A percentile compares a stretch with the other conserved stretches of the same genome.
These are phyloP conservation scores for Aradophagus sp. DNA, from an alignment of 1,140 invertebrate genomes.

Conservation along the genomic window DNA sequence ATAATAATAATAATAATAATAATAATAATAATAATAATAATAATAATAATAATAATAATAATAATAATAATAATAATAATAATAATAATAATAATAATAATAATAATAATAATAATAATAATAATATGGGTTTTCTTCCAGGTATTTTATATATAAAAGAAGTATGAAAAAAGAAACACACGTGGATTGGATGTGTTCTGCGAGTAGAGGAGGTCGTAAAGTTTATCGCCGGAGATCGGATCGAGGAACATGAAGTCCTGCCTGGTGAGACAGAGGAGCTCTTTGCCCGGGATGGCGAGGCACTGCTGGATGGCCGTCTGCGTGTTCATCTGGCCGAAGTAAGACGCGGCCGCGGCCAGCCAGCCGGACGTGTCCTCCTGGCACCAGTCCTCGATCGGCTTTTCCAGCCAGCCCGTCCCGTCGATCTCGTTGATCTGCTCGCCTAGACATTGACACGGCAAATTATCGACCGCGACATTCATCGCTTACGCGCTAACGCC, in stretches of 20 bases:
- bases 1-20: no score
- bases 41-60: no score
- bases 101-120: no score
- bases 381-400: constrained; percentile 75
- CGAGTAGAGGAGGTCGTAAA: constrained; percentile 73
- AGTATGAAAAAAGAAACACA: constrained; percentile 57
- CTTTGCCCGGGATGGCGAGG: constrained; percentile 71
- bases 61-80: no score
- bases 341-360: constrained; percentile 73
- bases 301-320: constrained; percentile 74
- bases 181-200: constrained; percentile 64
- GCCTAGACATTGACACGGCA: constrained; percentile 40
- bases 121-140: no score
- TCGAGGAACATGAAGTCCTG: constrained; percentile 73
- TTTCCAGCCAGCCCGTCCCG: constrained; percentile 74
- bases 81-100: no score
- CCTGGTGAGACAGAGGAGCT: constrained; percentile 70
- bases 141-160: no score
- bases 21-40: no score
- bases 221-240: constrained; percentile 70
- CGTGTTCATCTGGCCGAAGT: constrained; percentile 68
- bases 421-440: constrained; percentile 63
- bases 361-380: constrained; percentile 77
- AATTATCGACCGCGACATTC: constrained; percentile 23
- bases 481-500: constrained; percentile 1